These are phyloP conservation scores for Neofelis nebulosa DNA, from an alignment of 2,113 vertebrate species.

Conservation along the genomic window DNA sequence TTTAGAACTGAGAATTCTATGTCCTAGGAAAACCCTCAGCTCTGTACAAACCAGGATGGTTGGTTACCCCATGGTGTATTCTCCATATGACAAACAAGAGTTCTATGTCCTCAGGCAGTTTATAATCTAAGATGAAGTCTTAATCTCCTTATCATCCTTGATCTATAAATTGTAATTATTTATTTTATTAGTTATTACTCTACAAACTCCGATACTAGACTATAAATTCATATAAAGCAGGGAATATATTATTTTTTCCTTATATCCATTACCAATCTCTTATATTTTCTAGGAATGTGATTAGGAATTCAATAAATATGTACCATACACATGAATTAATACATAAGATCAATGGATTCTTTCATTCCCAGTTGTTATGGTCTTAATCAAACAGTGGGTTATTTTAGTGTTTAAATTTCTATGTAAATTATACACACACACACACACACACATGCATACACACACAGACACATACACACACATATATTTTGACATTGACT, in stretches of 20 bases:
- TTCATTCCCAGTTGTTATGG: neutral
- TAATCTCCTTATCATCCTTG: neutral
- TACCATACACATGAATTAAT: neutral
- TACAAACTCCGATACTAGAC: neutral
- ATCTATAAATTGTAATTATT: neutral
- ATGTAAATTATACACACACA: neutral
- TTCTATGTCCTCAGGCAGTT: neutral
- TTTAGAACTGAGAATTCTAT: neutral
- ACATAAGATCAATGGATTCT: neutral
- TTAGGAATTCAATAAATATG: neutral
- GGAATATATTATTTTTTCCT: neutral
- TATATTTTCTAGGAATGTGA: neutral
- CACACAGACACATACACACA: neutral
- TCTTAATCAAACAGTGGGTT: neutral
- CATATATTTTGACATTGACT: neutral
- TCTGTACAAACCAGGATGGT: neutral
- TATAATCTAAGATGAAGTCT: neutral
- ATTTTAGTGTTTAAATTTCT: constrained; percentile 3
- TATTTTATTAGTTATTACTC: neutral
- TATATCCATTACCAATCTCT: neutral
- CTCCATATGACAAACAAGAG: neutral
- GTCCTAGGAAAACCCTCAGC: neutral
- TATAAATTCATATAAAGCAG: neutral
- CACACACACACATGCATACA: neutral
- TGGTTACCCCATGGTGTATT: neutral